Evolutionary conservation across 2,113 vertebrate species (phyloP).

Genomic region (Odobenus rosmarus): DNA sequence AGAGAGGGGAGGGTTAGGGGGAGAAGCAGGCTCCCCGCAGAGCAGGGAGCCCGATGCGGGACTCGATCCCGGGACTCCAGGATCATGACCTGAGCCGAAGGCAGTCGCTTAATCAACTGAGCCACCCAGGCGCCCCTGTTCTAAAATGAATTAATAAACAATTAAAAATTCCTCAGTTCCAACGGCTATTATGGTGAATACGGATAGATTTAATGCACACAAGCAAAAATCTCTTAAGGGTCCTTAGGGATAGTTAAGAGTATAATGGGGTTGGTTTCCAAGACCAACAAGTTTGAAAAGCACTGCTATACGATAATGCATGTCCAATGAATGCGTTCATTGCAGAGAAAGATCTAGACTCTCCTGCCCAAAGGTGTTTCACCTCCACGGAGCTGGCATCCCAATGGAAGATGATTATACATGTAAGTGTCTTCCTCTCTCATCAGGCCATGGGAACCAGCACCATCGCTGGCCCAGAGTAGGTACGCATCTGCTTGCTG

Average conservation of each 20-base stretch:
- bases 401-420: rapidly evolving
- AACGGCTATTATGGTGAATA: neutral
- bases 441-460: neutral
- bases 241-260: neutral
- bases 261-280: neutral
- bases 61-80: no score
- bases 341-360: neutral
- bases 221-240: neutral
- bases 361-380: neutral
- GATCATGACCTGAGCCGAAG: no score
- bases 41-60: no score
- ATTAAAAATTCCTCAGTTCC: neutral
- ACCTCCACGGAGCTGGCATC: neutral
- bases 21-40: no score
- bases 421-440: neutral
- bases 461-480: neutral
- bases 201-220: neutral
- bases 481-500: neutral
- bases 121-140: neutral
- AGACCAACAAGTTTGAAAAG: neutral
- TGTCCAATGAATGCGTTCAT: neutral
- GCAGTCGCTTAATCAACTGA: no score
- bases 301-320: rapidly evolving
- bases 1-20: no score
- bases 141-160: neutral